These are phyloP conservation scores for Ornithoptera priamus DNA, from an alignment of 2,888 invertebrate genomes.

Conservation along the genomic window DNA sequence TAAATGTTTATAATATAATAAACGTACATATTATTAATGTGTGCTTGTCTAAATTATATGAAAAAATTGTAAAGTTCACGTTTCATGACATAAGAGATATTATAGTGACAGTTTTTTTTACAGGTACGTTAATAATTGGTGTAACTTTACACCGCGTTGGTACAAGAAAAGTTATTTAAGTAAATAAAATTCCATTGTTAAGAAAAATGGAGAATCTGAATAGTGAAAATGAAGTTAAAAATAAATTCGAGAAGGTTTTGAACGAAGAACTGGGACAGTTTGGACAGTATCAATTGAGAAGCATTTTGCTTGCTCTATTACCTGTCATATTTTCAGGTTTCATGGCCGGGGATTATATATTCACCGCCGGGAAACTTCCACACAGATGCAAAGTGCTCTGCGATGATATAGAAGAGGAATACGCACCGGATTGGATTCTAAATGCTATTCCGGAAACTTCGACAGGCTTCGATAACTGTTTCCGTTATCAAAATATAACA, in stretches of 20 bases:
- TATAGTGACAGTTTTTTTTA: too few relatives aligned
- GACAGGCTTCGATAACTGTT: slow-evolving; percentile 62
- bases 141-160: too few relatives aligned
- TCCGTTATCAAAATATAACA: slow-evolving; percentile 50
- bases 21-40: too few relatives aligned
- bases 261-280: slow-evolving; percentile 62
- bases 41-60: too few relatives aligned
- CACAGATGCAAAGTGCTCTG: slow-evolving; percentile 61
- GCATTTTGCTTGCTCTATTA: slow-evolving; percentile 52
- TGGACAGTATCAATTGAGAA: slow-evolving; percentile 63
- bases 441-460: slow-evolving; percentile 56
- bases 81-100: too few relatives aligned
- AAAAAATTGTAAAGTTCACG: too few relatives aligned
- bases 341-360: slow-evolving; percentile 68
- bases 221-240: slow-evolving; percentile 44
- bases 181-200: too few relatives aligned
- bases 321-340: slow-evolving; percentile 60
- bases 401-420: slow-evolving; percentile 53
- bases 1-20: too few relatives aligned
- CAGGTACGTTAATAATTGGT: too few relatives aligned
- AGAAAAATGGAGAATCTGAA: slow-evolving; percentile 39
- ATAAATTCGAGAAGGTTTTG: slow-evolving; percentile 58
- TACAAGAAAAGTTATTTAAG: too few relatives aligned
- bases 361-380: slow-evolving; percentile 63
- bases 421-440: slow-evolving; percentile 57